phyloP scores from a whole-genome alignment of 2,113 vertebrate genomes.

The Hippocampus guttulatus region DNA sequence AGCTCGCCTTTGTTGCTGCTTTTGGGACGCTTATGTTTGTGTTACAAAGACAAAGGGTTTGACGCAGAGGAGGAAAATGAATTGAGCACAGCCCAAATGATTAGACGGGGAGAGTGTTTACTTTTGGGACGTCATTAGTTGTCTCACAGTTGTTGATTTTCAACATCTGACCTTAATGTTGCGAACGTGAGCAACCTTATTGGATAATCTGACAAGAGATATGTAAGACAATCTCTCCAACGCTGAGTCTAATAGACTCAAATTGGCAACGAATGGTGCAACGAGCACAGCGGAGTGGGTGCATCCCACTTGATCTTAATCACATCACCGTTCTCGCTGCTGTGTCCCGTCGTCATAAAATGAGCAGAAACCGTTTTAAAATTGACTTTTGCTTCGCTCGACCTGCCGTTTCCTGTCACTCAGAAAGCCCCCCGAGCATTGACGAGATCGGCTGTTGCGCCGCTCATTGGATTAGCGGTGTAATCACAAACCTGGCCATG shows the following conservation, averaged over 20 bases:
- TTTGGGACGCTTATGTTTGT: slow-evolving; percentile 43
- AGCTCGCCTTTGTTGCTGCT: slow-evolving; percentile 28
- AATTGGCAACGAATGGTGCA: slow-evolving; percentile 46
- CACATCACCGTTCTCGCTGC: slow-evolving; percentile 47
- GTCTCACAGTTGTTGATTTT: slow-evolving; percentile 11
- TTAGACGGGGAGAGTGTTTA: neutral
- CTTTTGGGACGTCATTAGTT: slow-evolving; percentile 3
- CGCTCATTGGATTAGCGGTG: slow-evolving; percentile 16
- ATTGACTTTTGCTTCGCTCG: slow-evolving; percentile 54
- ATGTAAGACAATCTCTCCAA: slow-evolving; percentile 43
- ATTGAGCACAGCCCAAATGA: slow-evolving; percentile 2
- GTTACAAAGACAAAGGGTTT: slow-evolving; percentile 29
- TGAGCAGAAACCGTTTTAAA: slow-evolving; percentile 55
- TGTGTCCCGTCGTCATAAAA: slow-evolving; percentile 56
- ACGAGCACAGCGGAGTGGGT: slow-evolving; percentile 39
- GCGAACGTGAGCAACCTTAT: slow-evolving; percentile 25
- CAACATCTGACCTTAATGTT: neutral
- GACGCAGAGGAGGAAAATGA: slow-evolving; percentile 1
- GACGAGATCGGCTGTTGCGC: slow-evolving; percentile 18
- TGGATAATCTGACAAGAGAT: slow-evolving; percentile 34
- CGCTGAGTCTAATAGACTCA: slow-evolving; percentile 42
- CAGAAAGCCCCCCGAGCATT: slow-evolving; percentile 28
- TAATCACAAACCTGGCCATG: slow-evolving; percentile 5
- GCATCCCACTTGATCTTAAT: slow-evolving; percentile 56
- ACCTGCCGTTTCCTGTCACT: slow-evolving; percentile 42